phyloP scores from a whole-genome alignment of 1,140 invertebrate species.

The Aphaenogaster floridana region DNA sequence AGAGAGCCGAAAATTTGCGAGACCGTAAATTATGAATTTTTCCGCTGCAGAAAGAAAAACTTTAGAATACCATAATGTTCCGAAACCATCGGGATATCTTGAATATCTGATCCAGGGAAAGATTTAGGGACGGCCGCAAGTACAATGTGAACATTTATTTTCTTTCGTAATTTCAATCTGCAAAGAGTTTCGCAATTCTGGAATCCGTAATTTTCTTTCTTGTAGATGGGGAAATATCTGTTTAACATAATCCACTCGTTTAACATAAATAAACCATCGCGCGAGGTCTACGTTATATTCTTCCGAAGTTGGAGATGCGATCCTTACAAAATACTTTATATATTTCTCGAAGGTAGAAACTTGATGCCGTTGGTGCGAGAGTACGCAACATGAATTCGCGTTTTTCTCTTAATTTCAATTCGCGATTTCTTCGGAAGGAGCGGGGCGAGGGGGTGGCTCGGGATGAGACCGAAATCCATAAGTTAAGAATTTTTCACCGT shows the following conservation, averaged over 20 bases:
- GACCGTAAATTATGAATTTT: constrained; percentile 85
- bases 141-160: constrained; percentile 30
- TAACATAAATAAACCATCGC: constrained; percentile 41
- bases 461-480: constrained; percentile 84
- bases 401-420: constrained; percentile 58
- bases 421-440: constrained; percentile 51
- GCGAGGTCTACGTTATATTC: background rate
- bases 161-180: constrained; percentile 42
- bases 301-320: constrained; percentile 25
- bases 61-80: constrained; percentile 83
- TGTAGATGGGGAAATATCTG: constrained; percentile 25
- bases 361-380: background rate
- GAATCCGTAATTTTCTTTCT: constrained; percentile 45
- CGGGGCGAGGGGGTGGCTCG: constrained; percentile 35
- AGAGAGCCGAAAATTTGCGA: constrained; percentile 42
- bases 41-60: constrained; percentile 83
- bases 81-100: constrained; percentile 62
- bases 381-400: constrained; percentile 10
- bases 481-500: constrained; percentile 85
- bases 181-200: constrained; percentile 26
- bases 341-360: constrained; percentile 2
- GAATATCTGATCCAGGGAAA: constrained; percentile 27
- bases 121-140: background rate
- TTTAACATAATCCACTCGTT: constrained; percentile 41
- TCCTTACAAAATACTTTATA: constrained; percentile 29